phyloP scores from a whole-genome alignment of 2,113 vertebrate genomes.

The Rhodinocichla rosea region DNA sequence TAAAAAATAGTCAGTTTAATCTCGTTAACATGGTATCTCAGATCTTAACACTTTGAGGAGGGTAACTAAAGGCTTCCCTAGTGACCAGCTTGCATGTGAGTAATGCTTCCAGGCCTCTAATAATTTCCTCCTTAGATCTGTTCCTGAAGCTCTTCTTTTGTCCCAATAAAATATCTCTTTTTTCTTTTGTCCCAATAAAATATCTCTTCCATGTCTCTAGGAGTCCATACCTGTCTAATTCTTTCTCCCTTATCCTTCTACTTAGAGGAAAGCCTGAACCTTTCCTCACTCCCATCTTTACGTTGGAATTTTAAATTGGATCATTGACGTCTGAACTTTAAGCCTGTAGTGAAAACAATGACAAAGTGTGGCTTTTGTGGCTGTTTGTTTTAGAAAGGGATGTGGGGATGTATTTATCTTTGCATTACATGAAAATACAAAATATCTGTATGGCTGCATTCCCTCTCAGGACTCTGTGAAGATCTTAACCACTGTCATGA shows the following conservation, averaged over 20 bases:
- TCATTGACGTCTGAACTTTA: neutral
- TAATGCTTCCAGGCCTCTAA: neutral
- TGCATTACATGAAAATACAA: neutral
- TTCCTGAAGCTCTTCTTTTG: neutral
- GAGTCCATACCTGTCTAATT: neutral
- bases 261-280: neutral
- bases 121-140: neutral
- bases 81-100: neutral
- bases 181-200: neutral
- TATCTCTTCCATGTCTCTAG: neutral
- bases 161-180: neutral
- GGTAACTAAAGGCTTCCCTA: constrained; percentile 3
- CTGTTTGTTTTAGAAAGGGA: neutral
- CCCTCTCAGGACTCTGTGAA: neutral
- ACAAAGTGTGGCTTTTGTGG: neutral
- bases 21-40: constrained; percentile 6
- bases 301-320: neutral
- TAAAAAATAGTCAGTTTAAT: neutral
- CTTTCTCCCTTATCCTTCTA: neutral
- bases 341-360: neutral
- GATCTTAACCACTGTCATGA: neutral
- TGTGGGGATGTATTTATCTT: neutral
- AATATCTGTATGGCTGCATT: neutral
- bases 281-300: neutral
- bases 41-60: constrained; percentile 17